Conservation (phyloP, 2,888 invertebrate species). For the Villa cingulata region DNA sequence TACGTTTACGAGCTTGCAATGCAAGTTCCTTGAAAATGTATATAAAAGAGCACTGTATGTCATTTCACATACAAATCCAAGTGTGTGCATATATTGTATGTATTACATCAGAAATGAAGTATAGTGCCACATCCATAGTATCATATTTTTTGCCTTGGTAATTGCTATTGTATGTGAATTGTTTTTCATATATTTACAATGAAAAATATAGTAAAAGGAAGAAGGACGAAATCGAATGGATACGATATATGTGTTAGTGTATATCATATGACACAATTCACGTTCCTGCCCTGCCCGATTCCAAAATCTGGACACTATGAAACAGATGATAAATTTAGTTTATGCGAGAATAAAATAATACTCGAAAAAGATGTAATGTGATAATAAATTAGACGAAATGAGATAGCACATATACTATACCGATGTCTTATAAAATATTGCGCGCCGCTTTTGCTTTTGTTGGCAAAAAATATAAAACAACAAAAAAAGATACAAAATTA, state of each 20-base stretch:
- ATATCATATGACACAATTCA: neutral
- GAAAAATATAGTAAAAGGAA: too few species aligned
- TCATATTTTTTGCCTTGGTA: neutral
- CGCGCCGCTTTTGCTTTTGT: neutral
- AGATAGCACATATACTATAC: slow-evolving; percentile 13
- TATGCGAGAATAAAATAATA: slow-evolving; percentile 12
- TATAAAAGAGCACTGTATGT: too few species aligned
- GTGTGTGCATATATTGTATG: too few species aligned
- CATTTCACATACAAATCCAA: too few species aligned
- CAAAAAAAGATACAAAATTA: neutral
- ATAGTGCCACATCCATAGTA: neutral
- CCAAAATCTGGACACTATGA: too few species aligned
- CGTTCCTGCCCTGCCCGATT: too few species aligned
- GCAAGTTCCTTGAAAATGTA: neutral
- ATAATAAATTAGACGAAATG: slow-evolving; percentile 16
- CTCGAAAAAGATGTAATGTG: slow-evolving; percentile 15
- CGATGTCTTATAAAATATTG: slow-evolving; percentile 6
- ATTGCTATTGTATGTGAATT: neutral
- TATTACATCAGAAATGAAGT: too few species aligned
- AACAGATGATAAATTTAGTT: slow-evolving; percentile 10
- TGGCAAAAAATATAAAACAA: neutral
- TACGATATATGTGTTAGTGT: neutral
- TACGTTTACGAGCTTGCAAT: neutral
- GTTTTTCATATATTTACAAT: too few species aligned
- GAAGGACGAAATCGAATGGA: too few species aligned